A percentile compares a stretch with the other conserved stretches of the same genome.
phyloP scores from a whole-genome alignment of 2,797 vertebrate species.

The Pogonophryne albipinna region DNA sequence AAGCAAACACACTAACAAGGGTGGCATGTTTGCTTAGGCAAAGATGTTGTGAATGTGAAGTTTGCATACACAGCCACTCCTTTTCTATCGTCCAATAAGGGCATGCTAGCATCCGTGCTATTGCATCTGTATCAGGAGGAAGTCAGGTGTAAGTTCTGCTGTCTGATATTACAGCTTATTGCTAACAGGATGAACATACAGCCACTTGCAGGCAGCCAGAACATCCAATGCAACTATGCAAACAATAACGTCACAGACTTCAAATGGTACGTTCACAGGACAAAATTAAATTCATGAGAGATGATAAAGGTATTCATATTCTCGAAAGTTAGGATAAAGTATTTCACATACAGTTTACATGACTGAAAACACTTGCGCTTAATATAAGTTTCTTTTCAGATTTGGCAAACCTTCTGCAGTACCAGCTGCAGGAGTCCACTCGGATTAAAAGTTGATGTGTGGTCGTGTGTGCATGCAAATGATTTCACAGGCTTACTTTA shows the following conservation, averaged over 20 bases:
- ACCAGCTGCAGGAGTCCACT: constrained; percentile 78
- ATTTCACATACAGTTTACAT: constrained; percentile 59
- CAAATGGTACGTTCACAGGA: constrained; percentile 63
- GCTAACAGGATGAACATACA: constrained; percentile 75
- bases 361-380: constrained; percentile 53
- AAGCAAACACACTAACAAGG: constrained; percentile 43
- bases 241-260: constrained; percentile 73
- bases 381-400: constrained; percentile 53
- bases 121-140: constrained; percentile 77
- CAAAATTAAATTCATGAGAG: constrained; percentile 51
- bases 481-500: constrained; percentile 74
- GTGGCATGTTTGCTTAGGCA: constrained; percentile 75
- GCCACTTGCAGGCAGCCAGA: constrained; percentile 63
- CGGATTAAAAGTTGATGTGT: constrained; percentile 47
- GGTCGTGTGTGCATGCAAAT: constrained; percentile 62
- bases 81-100: constrained; percentile 59
- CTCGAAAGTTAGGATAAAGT: constrained; percentile 55
- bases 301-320: constrained; percentile 54
- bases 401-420: constrained; percentile 82
- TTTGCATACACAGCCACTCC: constrained; percentile 75
- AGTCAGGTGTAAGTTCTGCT: constrained; percentile 71
- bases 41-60: constrained; percentile 71
- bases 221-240: constrained; percentile 66
- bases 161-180: constrained; percentile 79
- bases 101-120: constrained; percentile 76